phyloP scores from a whole-genome alignment of 2,113 vertebrate species.

The Jaculus jaculus region DNA sequence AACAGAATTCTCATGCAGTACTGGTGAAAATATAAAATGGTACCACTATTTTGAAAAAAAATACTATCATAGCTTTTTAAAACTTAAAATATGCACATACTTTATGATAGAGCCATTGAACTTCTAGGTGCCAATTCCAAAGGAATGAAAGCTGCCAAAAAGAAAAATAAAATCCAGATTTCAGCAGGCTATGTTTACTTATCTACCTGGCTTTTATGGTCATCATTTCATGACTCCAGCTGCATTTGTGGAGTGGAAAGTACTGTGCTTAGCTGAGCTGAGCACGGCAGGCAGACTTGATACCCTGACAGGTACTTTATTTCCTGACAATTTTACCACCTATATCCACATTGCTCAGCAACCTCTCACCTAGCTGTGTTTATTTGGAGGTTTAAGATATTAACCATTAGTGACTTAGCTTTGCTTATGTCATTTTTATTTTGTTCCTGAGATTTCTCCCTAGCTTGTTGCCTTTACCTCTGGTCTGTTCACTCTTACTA shows the following conservation, averaged over 20 bases:
- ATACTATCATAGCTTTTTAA: neutral
- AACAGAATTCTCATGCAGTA: neutral
- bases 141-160: neutral
- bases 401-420: neutral
- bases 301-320: no score
- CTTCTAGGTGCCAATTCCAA: neutral
- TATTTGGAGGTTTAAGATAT: neutral
- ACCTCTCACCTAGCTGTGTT: neutral
- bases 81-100: neutral
- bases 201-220: neutral
- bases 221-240: neutral
- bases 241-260: neutral
- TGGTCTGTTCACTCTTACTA: neutral
- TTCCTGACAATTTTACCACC: no score
- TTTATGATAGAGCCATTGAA: neutral
- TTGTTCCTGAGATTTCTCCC: neutral
- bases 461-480: neutral
- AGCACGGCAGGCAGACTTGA: no score
- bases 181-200: neutral
- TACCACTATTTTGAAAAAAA: neutral
- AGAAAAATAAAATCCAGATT: neutral
- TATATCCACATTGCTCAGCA: no score
- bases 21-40: neutral
- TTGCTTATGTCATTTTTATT: neutral
- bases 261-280: no score